A percentile compares a stretch with the other conserved stretches of the same genome.
These are phyloP conservation scores for Coregonus suidteri DNA, from an alignment of 2,797 vertebrate species.

Conservation along the genomic window DNA sequence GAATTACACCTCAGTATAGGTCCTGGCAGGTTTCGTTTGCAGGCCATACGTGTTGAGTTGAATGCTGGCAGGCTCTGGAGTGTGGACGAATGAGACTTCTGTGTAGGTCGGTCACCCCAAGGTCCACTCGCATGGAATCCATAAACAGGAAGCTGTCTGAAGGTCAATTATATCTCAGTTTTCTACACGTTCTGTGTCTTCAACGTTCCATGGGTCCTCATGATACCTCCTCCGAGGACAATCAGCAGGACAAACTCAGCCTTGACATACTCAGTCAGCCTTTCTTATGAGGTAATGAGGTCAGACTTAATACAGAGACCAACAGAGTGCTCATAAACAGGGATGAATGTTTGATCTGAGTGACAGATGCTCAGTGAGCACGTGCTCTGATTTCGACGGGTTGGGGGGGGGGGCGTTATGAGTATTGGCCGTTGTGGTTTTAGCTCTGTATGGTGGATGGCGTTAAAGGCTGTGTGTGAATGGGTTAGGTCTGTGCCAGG, in stretches of 20 bases:
- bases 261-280: not conserved
- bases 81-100: too few species aligned
- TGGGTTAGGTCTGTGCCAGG: not conserved
- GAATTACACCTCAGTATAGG: too few species aligned
- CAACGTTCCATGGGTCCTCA: not conserved
- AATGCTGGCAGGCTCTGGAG: too few species aligned
- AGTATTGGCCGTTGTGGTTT: not conserved
- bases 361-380: not conserved
- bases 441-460: not conserved
- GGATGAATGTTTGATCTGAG: too few species aligned
- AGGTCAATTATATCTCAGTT: slow-evolving; percentile 74
- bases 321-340: too few species aligned
- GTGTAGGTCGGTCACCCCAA: slow-evolving; percentile 82
- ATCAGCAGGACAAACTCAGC: too few species aligned
- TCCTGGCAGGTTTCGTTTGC: too few species aligned
- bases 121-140: slow-evolving; percentile 86
- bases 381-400: not conserved
- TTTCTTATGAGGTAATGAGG: too few species aligned
- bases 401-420: too few species aligned
- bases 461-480: not conserved
- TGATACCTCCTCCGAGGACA: not conserved
- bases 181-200: not conserved
- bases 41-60: too few species aligned
- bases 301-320: too few species aligned
- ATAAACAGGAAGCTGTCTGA: slow-evolving; percentile 90